Percentiles rank a stretch among this genome's conserved stretches.
Evolutionary conservation across 2,113 vertebrate genomes (phyloP).

Genomic region (Nannobrachium achirus): DNA sequence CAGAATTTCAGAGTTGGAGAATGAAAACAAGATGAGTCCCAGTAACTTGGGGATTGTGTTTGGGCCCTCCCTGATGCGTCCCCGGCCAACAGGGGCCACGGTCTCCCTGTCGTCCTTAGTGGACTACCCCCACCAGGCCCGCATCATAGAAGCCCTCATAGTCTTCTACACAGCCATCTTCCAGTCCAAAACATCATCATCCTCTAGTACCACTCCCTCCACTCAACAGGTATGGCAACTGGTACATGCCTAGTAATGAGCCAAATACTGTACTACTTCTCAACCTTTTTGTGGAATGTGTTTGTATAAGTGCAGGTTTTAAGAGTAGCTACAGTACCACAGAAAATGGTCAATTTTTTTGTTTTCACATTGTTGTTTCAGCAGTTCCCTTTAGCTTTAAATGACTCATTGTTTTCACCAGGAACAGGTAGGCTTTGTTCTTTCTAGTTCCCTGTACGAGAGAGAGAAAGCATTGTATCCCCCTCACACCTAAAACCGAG

Average conservation of each 20-base stretch:
- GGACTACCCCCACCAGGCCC: conserved; percentile 96
- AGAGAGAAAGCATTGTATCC: no score
- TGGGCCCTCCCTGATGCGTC: conserved; percentile 93
- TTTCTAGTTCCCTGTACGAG: not conserved
- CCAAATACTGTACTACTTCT: no score
- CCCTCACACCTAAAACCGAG: not conserved
- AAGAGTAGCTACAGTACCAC: not conserved
- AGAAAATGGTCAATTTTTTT: not conserved
- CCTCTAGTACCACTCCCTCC: conserved; percentile 41
- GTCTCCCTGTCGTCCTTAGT: conserved; percentile 95
- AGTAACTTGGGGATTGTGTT: conserved; percentile 96
- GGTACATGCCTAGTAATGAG: not conserved
- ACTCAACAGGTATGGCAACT: conserved; percentile 54
- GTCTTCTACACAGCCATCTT: conserved; percentile 89
- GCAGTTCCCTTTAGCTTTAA: not conserved
- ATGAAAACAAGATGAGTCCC: conserved; percentile 97
- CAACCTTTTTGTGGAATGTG: not conserved
- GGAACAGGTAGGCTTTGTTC: not conserved
- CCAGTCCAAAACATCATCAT: conserved; percentile 48
- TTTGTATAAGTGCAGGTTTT: not conserved
- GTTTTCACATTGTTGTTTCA: not conserved
- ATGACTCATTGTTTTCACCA: not conserved
- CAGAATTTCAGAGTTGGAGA: conserved; percentile 92
- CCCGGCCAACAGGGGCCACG: conserved; percentile 91
- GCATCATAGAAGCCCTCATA: conserved; percentile 90